phyloP scores from a whole-genome alignment of 2,113 vertebrate species.

The Thryonomys swinderianus region DNA sequence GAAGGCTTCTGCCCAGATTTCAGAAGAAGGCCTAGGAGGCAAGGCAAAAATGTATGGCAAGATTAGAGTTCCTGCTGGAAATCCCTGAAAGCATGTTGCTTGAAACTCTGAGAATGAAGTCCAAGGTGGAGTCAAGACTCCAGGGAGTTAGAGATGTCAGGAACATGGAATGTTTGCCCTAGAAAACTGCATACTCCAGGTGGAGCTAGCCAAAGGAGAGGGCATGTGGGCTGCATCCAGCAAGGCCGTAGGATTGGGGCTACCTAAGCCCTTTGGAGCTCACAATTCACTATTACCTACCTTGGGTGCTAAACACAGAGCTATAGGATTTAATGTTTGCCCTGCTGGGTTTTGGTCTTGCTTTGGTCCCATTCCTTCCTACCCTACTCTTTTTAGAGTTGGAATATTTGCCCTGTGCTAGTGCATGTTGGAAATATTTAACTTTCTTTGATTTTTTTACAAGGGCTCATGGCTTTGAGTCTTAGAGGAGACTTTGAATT shows the following conservation, averaged over 20 bases:
- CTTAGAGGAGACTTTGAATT: neutral
- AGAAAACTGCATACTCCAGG: neutral
- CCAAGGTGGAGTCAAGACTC: neutral
- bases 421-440: neutral
- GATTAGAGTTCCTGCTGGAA: neutral
- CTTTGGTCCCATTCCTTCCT: neutral
- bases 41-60: neutral
- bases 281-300: neutral
- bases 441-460: neutral
- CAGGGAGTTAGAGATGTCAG: neutral
- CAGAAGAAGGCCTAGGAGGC: neutral
- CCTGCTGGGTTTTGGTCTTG: neutral
- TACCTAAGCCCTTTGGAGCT: neutral
- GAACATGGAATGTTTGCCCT: neutral
- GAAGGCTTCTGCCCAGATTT: neutral
- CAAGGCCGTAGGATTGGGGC: neutral
- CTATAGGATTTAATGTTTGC: neutral
- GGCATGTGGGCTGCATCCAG: neutral
- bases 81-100: neutral
- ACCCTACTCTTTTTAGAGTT: neutral
- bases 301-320: neutral
- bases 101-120: neutral
- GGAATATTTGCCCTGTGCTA: neutral
- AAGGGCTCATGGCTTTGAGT: neutral
- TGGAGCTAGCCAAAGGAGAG: neutral